phyloP scores from a whole-genome alignment of 2,113 vertebrate species.

The Tamias sibiricus region DNA sequence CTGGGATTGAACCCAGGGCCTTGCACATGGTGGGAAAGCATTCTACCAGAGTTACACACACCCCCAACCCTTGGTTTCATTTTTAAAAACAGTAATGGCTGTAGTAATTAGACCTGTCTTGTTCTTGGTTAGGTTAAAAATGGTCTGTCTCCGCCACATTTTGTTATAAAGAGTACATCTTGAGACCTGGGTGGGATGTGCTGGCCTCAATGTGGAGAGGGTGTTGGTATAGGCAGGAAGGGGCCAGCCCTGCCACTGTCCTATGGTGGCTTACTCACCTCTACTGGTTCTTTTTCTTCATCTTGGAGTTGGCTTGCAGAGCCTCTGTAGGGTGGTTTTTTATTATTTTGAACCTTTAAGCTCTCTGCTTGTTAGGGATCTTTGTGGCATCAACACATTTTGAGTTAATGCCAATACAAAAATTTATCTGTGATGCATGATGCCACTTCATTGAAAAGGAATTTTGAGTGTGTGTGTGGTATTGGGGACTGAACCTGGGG shows the following conservation, averaged over 20 bases:
- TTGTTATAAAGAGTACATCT: not conserved
- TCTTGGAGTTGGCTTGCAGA: not conserved
- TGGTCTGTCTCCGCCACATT: not conserved
- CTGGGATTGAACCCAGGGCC: not conserved
- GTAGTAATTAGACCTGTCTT: not conserved
- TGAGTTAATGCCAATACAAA: not conserved
- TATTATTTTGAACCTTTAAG: not conserved
- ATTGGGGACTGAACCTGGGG: too few species aligned
- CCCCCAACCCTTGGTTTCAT: not conserved
- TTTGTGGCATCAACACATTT: not conserved
- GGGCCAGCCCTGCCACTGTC: not conserved
- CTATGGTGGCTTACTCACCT: not conserved
- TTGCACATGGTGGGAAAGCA: too few species aligned
- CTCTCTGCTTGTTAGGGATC: not conserved
- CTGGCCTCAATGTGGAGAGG: accelerated
- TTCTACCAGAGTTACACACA: not conserved
- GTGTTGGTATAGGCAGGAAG: not conserved
- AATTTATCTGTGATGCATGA: not conserved
- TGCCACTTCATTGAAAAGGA: not conserved
- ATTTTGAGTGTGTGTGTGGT: too few species aligned
- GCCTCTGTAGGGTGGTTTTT: not conserved
- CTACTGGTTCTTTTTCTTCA: not conserved
- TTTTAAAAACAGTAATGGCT: not conserved
- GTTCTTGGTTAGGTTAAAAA: not conserved
- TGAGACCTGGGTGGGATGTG: not conserved